These are phyloP conservation scores for Rhynchophorus ferrugineus DNA, from an alignment of 1,140 invertebrate genomes.

Conservation along the genomic window DNA sequence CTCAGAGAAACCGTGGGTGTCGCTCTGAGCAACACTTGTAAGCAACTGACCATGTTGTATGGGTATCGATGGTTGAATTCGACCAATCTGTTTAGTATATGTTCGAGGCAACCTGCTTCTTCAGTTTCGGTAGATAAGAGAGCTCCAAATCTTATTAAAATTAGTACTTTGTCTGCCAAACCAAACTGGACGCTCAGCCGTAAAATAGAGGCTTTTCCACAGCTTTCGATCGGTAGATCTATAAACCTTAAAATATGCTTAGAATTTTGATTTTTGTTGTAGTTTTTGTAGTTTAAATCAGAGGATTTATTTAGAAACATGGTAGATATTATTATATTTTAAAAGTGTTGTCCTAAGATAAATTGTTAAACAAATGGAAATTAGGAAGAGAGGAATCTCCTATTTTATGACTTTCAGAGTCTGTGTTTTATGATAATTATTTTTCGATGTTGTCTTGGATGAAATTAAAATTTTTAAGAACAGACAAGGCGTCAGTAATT, in stretches of 20 bases:
- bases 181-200: conserved; percentile 59
- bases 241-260: conserved; percentile 50
- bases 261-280: conserved; percentile 9
- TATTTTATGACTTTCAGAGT: no score
- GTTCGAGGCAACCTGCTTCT: conserved; percentile 47
- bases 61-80: conserved; percentile 57
- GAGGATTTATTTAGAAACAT: no score
- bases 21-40: conserved; percentile 59
- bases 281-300: neutral
- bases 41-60: conserved; percentile 56
- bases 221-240: conserved; percentile 71
- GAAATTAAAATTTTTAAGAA: no score
- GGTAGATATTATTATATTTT: no score
- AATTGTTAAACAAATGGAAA: no score
- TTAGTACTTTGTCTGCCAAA: conserved; percentile 60
- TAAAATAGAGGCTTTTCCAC: conserved; percentile 58
- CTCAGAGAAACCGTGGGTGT: no score
- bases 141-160: conserved; percentile 64
- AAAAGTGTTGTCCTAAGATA: no score
- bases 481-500: no score
- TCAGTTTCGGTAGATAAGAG: conserved; percentile 44
- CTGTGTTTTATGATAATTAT: no score
- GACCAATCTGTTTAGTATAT: conserved; percentile 51
- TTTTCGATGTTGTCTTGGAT: no score
- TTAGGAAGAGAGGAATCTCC: no score